A percentile compares a stretch with the other conserved stretches of the same genome.
phyloP scores from a whole-genome alignment of 2,113 vertebrate genomes.

The Irena cyanogastra region DNA sequence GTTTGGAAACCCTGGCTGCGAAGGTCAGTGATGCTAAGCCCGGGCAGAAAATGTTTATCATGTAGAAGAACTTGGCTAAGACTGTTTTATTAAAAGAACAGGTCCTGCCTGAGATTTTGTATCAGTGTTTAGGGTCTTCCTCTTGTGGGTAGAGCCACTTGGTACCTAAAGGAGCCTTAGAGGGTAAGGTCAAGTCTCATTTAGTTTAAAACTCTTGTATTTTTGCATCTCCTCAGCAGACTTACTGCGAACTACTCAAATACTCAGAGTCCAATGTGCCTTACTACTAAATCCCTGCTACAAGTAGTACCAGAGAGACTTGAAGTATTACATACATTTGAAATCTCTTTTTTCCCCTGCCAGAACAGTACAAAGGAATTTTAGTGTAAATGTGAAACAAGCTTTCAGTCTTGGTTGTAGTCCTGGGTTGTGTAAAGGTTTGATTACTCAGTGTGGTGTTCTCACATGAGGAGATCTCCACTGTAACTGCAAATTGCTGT shows the following conservation, averaged over 20 bases:
- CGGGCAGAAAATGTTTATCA: not conserved
- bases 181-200: not conserved
- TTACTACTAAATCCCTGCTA: not conserved
- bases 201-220: not conserved
- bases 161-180: not conserved
- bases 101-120: not conserved
- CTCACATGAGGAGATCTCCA: not conserved
- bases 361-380: not conserved
- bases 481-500: not conserved
- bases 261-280: not conserved
- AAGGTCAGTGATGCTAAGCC: not conserved
- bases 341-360: not conserved
- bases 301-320: not conserved
- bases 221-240: not conserved
- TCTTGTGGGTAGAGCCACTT: not conserved
- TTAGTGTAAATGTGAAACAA: not conserved
- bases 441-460: not conserved
- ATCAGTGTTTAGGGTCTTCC: not conserved
- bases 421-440: not conserved
- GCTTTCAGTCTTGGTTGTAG: not conserved
- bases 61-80: not conserved
- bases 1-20: not conserved
- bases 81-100: not conserved
- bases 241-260: not conserved
- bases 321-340: not conserved